Base-by-base conservation (phyloP, 2,888 invertebrate species). In the Plebejus anna region DNA sequence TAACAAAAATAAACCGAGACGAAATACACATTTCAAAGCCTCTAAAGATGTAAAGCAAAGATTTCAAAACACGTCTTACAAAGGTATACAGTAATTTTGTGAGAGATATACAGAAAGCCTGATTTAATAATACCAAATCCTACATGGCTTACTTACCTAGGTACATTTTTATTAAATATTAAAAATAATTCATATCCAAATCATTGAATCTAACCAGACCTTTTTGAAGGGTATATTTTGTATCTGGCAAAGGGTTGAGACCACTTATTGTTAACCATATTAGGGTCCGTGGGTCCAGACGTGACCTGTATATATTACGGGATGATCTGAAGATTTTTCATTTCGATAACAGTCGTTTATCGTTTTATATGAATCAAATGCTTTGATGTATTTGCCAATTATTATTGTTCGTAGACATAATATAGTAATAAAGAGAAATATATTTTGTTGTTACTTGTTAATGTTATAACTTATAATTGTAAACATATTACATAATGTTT, bases 331-430 rank as follows among this genome's bases (percentile, higher is more conserved):
- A 66, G 13, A 66, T 66, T 66, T 66, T 66, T 36, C 32, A 66
- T 66, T 28, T 28, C 61, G 61, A 61, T 28, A 66, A 66, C 66
- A 66, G 16, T 36, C 32, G 3, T 66, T 32, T 66, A 32, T 22
- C 22, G 22, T 22, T 22, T 22, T 22, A 22, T 22, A 22, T 66
- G 32, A 66, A 66, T 66, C 32, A 66, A 66, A 66, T 66, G 32
- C 66, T 66, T 66, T 66, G 66, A 66, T 66, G 66, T 66, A 66
- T 66, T 66, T 16, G 66, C 32, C 13, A 66, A 66, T 66, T 66
- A 32, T 4, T 66, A 2, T 57, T 57, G 22, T 59, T 7, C 7
- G 1, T 22, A 59, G n/a, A 22, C 7, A 22, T n/a, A 59, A 59
- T 59, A 59, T 2, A 32, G 32, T 32, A 32, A 59, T 4, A 47